Base-by-base conservation (phyloP, 2,797 vertebrate genomes). In the Pseudotriccus pelzelni region DNA sequence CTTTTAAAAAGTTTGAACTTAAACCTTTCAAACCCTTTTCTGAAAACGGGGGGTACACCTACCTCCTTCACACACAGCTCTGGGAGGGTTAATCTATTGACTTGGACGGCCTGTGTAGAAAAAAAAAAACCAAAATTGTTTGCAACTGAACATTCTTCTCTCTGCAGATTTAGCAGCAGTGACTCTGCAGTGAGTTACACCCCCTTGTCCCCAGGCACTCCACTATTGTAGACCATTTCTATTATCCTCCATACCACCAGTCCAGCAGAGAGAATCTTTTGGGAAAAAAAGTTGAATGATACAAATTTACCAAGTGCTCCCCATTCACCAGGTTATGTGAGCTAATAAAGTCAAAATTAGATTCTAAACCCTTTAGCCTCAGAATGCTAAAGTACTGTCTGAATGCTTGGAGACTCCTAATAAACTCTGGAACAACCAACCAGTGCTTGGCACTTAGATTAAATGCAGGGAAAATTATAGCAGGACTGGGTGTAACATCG, bases 311-410 rank as follows among this genome's bases (percentile, higher is more conserved):
- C 41, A 62, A 72, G 55, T 18, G 44, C 34, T 95, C 75, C 69
- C 79, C 34, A 21, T 79, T 94, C 83, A 94, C 80, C 68, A 86
- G 59, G 32, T 90, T 80, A 69, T 74, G 34, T 68, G 55, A 93
- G 56, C 77, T 93, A 93, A 96, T 94, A 44, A 90, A 96, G 79
- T 88, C 69, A 89, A 78, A 91, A 90, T 93, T 89, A 82, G 84
- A 77, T 96, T 96, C 68, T 44, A 87, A 94, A 53, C 56, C 63
- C 70, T 88, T 60, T 41, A 93, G 78, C 66, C 82, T 77, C 74
- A 72, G 68, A 90, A 91, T 79, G 81, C 41, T 89, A 1, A 76
- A 88, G 49, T 66, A 78, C 67, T 79, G 72, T 62, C 53, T 85
- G 74, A 55, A 72, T 83, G 75, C 15, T 10, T 84, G 75, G 88